phyloP scores from a whole-genome alignment of 2,888 invertebrate genomes.

The Diarsia dahlii region DNA sequence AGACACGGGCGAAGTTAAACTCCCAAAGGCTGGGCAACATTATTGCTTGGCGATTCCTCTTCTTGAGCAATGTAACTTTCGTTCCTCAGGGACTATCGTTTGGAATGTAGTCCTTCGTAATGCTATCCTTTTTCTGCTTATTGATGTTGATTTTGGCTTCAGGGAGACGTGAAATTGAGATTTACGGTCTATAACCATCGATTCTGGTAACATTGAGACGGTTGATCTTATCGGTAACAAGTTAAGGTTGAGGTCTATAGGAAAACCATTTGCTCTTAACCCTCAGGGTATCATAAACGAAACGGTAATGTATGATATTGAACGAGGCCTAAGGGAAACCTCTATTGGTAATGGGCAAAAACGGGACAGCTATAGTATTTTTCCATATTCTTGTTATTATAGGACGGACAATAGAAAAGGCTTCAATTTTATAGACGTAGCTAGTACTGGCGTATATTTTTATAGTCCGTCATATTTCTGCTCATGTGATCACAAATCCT shows the following conservation, averaged over 20 bases:
- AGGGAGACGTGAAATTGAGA: neutral
- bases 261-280: constrained; percentile 20
- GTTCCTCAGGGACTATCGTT: constrained; percentile 14
- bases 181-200: too few species aligned
- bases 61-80: constrained; percentile 27
- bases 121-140: constrained; percentile 12
- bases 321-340: neutral
- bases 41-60: constrained; percentile 36
- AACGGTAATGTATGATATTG: constrained; percentile 29
- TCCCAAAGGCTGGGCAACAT: constrained; percentile 4
- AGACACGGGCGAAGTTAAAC: constrained; percentile 18
- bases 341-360: constrained; percentile 14
- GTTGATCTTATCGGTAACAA: constrained; percentile 14
- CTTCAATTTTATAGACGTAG: neutral
- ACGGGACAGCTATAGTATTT: neutral
- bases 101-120: neutral
- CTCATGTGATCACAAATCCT: neutral
- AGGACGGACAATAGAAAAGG: neutral
- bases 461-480: neutral
- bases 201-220: neutral
- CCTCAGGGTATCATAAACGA: constrained; percentile 15
- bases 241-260: constrained; percentile 2
- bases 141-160: constrained; percentile 7
- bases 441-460: constrained; percentile 10
- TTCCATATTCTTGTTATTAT: constrained; percentile 9